Conservation (phyloP, 2,113 vertebrate species). For the Sylvicapra grimmia region DNA sequence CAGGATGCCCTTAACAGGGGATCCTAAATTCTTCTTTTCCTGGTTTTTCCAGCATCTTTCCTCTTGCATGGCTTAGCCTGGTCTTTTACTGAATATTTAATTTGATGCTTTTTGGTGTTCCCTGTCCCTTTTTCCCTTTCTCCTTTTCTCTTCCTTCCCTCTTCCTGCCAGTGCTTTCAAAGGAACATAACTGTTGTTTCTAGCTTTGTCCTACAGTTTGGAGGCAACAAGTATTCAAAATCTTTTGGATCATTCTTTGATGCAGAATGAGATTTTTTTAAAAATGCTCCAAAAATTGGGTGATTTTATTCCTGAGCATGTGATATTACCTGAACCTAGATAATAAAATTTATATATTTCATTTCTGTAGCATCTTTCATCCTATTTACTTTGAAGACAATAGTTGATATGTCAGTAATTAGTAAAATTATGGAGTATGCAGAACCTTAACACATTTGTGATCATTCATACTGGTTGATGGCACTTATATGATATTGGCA, state of each 20-base stretch:
- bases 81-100: constrained; percentile 59
- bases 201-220: constrained; percentile 30
- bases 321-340: constrained; percentile 43
- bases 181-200: constrained; percentile 53
- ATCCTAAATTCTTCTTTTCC: constrained; percentile 44
- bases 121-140: constrained; percentile 38
- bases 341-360: constrained; percentile 38
- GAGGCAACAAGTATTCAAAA: constrained; percentile 51
- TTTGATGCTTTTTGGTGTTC: constrained; percentile 68
- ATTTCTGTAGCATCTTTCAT: constrained; percentile 50
- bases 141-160: constrained; percentile 56
- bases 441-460: constrained; percentile 43
- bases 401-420: constrained; percentile 18
- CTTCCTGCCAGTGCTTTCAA: constrained; percentile 59
- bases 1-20: constrained; percentile 44
- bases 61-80: constrained; percentile 63
- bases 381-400: constrained; percentile 40
- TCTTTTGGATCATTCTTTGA: constrained; percentile 64
- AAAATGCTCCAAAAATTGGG: constrained; percentile 6
- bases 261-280: background rate
- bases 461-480: constrained; percentile 43
- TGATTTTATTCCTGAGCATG: constrained; percentile 26
- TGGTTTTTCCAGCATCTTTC: constrained; percentile 62
- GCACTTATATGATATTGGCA: constrained; percentile 35
- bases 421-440: background rate